Conservation (phyloP, 2,113 vertebrate genomes). For the Chaenogobius annularis region DNA sequence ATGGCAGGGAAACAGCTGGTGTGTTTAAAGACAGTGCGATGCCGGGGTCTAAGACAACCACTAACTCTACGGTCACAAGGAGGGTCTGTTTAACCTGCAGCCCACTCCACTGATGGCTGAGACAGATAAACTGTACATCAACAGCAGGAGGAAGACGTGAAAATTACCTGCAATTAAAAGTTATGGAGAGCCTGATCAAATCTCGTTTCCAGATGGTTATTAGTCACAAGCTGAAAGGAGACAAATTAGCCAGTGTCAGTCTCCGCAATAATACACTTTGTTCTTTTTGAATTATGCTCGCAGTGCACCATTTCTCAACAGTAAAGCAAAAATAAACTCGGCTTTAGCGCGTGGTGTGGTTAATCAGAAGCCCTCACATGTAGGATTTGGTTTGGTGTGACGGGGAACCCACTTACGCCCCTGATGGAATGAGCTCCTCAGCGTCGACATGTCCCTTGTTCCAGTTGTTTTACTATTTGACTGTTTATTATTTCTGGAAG, state of each 20-base stretch:
- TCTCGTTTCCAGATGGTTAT: slow-evolving; percentile 51
- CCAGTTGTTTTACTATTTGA: slow-evolving; percentile 61
- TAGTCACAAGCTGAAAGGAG: slow-evolving; percentile 52
- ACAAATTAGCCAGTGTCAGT: slow-evolving; percentile 60
- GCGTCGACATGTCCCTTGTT: slow-evolving; percentile 67
- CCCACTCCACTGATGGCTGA: slow-evolving; percentile 52
- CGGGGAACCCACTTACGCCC: slow-evolving; percentile 66
- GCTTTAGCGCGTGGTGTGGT: slow-evolving; percentile 39
- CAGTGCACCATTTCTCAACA: slow-evolving; percentile 56
- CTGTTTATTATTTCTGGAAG: slow-evolving; percentile 93
- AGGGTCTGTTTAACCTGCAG: slow-evolving; percentile 70
- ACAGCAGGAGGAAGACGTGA: slow-evolving; percentile 55
- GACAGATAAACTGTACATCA: slow-evolving; percentile 62
- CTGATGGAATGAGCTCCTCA: slow-evolving; percentile 69
- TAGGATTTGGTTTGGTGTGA: slow-evolving; percentile 63
- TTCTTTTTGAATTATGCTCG: slow-evolving; percentile 63
- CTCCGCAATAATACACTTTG: slow-evolving; percentile 64
- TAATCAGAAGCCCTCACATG: slow-evolving; percentile 65
- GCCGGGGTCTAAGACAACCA: slow-evolving; percentile 66
- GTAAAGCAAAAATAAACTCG: slow-evolving; percentile 64
- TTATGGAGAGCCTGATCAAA: slow-evolving; percentile 51
- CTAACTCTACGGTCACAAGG: slow-evolving; percentile 67
- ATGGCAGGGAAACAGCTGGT: slow-evolving; percentile 88
- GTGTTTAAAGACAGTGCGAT: slow-evolving; percentile 81
- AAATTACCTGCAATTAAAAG: slow-evolving; percentile 68